Evolutionary conservation across 2,113 vertebrate species (phyloP).

Genomic region (Natator depressus): DNA sequence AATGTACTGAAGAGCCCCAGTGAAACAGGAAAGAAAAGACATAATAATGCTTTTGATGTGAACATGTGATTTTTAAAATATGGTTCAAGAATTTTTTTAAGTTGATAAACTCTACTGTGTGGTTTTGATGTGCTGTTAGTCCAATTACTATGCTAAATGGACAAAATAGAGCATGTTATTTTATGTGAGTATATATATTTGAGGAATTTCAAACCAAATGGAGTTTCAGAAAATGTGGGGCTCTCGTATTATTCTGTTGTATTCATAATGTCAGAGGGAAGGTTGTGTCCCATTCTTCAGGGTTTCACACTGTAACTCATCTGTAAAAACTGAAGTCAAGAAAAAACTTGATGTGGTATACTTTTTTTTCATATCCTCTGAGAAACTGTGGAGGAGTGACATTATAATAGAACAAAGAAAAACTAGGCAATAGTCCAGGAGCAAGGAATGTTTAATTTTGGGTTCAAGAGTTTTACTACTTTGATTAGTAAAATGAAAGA

Average conservation of each 20-base stretch:
- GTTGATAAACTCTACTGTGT: neutral
- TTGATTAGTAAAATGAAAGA: neutral
- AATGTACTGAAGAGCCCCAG: neutral
- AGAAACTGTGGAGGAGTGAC: neutral
- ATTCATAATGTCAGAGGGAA: neutral
- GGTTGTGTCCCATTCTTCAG: neutral
- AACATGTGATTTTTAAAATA: neutral
- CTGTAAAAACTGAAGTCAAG: neutral
- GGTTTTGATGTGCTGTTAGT: neutral
- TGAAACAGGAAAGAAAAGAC: neutral
- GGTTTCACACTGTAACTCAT: neutral
- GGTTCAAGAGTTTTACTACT: neutral
- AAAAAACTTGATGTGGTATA: neutral
- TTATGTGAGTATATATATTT: neutral
- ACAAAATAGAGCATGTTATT: neutral
- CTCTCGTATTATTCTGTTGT: neutral
- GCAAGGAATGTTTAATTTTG: neutral
- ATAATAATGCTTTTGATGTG: neutral
- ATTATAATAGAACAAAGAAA: neutral
- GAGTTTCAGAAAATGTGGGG: neutral
- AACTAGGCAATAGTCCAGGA: fast-evolving
- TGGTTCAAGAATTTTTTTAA: neutral
- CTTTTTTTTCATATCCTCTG: neutral
- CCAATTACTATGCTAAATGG: neutral
- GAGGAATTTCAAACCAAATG: neutral